Evolutionary conservation across 2,888 invertebrate genomes (phyloP).

Genomic region (Philaethria dido): DNA sequence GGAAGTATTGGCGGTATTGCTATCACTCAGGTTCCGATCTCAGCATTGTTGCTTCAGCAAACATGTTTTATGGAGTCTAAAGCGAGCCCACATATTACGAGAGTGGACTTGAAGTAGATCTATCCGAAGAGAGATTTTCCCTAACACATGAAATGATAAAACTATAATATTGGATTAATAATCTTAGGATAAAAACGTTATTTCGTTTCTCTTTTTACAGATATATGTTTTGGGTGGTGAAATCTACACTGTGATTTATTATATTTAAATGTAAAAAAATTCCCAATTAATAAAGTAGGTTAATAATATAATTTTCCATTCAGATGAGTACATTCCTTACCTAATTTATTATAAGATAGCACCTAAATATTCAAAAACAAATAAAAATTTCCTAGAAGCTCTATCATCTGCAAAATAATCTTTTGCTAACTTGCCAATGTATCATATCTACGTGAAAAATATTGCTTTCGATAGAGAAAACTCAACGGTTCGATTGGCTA

Average conservation of each 20-base stretch:
- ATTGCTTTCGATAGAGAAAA: neutral
- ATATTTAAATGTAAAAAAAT: too few relatives aligned
- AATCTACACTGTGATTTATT: too few relatives aligned
- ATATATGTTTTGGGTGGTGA: too few relatives aligned
- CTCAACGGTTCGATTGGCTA: neutral
- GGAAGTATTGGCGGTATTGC: neutral
- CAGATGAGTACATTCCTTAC: too few relatives aligned
- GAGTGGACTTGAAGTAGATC: neutral
- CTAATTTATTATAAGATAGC: neutral
- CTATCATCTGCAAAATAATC: conserved; percentile 6
- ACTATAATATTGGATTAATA: too few relatives aligned
- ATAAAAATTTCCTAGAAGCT: conserved; percentile 9
- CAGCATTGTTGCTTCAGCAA: conserved; percentile 3
- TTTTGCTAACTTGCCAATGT: conserved; percentile 6
- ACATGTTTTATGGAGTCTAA: conserved; percentile 8
- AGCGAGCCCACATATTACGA: conserved; percentile 1
- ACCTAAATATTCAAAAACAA: neutral
- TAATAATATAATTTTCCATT: too few relatives aligned
- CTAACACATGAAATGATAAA: neutral
- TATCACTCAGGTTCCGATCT: neutral
- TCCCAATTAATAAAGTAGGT: too few relatives aligned
- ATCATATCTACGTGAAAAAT: conserved; percentile 14
- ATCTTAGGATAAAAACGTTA: too few relatives aligned
- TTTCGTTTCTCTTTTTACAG: too few relatives aligned
- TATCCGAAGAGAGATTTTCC: neutral